Base-by-base conservation (phyloP, 2,888 invertebrate genomes). In the Sabatieria punctata region DNA sequence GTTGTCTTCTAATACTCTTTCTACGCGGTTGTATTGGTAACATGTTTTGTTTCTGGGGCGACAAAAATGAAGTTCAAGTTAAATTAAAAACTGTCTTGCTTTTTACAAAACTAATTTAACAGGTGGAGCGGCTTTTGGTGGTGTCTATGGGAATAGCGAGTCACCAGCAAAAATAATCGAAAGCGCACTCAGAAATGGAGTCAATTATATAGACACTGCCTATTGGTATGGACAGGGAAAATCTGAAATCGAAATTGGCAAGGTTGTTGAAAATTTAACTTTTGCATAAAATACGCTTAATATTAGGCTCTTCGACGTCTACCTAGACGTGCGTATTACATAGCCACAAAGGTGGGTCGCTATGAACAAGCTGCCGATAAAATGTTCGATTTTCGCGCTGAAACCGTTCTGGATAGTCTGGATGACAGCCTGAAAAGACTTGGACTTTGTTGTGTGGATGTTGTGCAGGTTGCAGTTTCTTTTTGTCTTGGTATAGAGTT, bases 121-220 rank as follows among this genome's bases (percentile, higher is more conserved):
- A n/a, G n/a, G n/a, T n/a, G n/a, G n/a, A n/a, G n/a, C n/a, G 36
- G n/a, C 36, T 4, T 4, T 6, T 36, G 36, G n/a, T n/a, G 4
- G 4, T 4, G 19, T 11, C n/a, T 15, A n/a, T n/a, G n/a, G n/a
- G n/a, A n/a, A n/a, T n/a, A n/a, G n/a, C n/a, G n/a, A n/a, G n/a
- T n/a, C n/a, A 11, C 39, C 39, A 4, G 73, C 80, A 44, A 67
- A 74, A 45, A 75, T 82, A 1, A 72, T 89, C 33, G 73, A 73
- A 41, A 71, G 76, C 55, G 79, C 80, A 0, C 64, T 89, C 2
- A 78, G 75, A 60, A 71, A 70, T 27, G 89, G 89, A 2, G 73
- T 91, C 18, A 89, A 89, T 69, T 86, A 82, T 59, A 48, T 81
- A n/a, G n/a, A n/a, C n/a, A n/a, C n/a, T n/a, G n/a, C n/a, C n/a